Evolutionary conservation across 2,888 invertebrate genomes (phyloP), one percentile per base, ranked within the genome.

Genomic region (Scaptomyza caliginosa): DNA sequence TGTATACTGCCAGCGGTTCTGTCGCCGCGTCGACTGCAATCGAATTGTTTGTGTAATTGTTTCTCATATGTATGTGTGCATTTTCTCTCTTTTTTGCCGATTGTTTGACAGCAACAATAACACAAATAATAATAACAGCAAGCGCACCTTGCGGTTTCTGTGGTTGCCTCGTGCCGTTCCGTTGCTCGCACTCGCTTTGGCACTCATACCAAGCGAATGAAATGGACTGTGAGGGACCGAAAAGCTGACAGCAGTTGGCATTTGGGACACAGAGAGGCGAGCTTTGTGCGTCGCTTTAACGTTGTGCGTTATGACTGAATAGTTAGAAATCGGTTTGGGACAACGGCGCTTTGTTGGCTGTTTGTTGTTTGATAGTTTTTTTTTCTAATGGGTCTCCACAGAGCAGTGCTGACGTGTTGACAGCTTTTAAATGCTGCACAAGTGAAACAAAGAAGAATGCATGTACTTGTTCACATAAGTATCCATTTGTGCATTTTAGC

Each of bases 131-230:
- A 73, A 77, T 56, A 58, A 74, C 51, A 39, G 69, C 64, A 69
- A 74, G 83, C 87, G 86, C 83, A 83, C 83, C 88, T 87, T 83
- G 83, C 88, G 83, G 86, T 87, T 83, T 82, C 69, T 76, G 87
- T 51, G 85, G 67, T 64, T 40, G 71, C 59, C 38, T 60, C 62
- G 68, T 68, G 60, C 39, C 50, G 38, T 38, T 36, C 39, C 50
- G 38, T 38, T 36, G 17, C 48, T 55, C 17, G 23, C 62, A 43
- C 42, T 11, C 40, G 26, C 42, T 24, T 36, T n/a, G 7, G 11
- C 34, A 19, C 11, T 40, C n/a, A 36, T 30, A 8, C 28, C 17
- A 38, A 23, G 49, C 43, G 65, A 64, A 67, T 71, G 77, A 81
- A 84, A 70, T 80, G 70, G 74, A 66, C 74, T 84, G 74, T 84